phyloP scores from a whole-genome alignment of 2,797 vertebrate species.

The Danio albolineatus region DNA sequence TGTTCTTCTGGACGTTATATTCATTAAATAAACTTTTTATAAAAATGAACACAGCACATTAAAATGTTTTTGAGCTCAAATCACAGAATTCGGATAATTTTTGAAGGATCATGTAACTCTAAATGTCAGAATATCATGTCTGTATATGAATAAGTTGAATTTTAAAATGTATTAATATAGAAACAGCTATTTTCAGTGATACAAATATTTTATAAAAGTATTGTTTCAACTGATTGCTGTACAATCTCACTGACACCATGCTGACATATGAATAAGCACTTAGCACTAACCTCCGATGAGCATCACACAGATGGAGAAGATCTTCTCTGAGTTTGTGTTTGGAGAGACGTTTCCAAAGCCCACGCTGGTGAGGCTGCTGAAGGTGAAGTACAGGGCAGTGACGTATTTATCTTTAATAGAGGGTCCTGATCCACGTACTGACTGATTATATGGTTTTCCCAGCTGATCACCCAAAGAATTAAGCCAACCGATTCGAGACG shows the following conservation, averaged over 20 bases:
- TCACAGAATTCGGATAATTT: too few species aligned
- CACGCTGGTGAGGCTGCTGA: constrained; percentile 93
- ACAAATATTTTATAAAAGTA: too few species aligned
- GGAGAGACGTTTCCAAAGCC: constrained; percentile 92
- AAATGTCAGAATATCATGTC: too few species aligned
- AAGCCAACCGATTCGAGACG: constrained; percentile 85
- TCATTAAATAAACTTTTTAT: too few species aligned
- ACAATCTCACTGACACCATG: background rate
- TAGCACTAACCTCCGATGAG: constrained; percentile 87
- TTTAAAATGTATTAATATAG: too few species aligned
- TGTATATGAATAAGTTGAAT: too few species aligned
- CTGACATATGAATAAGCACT: background rate
- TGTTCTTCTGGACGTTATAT: too few species aligned
- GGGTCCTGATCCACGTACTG: constrained; percentile 76
- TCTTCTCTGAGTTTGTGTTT: constrained; percentile 93
- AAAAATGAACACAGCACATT: too few species aligned
- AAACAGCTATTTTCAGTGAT: too few species aligned
- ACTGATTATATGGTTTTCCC: constrained; percentile 86
- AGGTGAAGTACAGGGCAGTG: constrained; percentile 93
- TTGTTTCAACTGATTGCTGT: too few species aligned
- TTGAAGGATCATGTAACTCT: too few species aligned
- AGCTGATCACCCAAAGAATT: constrained; percentile 87
- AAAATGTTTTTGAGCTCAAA: too few species aligned
- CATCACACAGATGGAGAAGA: constrained; percentile 95
- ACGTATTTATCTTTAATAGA: constrained; percentile 92